Percentiles rank a stretch among this genome's conserved stretches.
These are phyloP conservation scores for Holcopasites calliopsidis DNA, from an alignment of 1,140 invertebrate species.

Conservation along the genomic window DNA sequence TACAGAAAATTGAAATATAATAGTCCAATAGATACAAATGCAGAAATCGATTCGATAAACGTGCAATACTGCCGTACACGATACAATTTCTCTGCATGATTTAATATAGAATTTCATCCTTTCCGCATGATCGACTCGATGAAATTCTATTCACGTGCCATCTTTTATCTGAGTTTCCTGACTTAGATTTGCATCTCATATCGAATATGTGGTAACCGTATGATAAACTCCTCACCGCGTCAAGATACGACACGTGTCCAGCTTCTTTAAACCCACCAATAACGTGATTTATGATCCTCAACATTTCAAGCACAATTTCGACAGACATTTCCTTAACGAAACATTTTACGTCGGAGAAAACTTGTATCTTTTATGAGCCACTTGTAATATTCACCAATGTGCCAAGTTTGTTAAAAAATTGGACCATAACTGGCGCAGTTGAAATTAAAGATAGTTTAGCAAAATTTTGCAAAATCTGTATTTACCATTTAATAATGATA, in stretches of 20 bases:
- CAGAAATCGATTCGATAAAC: neutral
- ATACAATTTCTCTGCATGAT: neutral
- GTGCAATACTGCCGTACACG: neutral
- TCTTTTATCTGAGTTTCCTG: slow-evolving; percentile 4
- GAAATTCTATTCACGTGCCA: slow-evolving; percentile 9
- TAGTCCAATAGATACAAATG: too few species aligned
- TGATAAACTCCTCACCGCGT: neutral
- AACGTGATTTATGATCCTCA: slow-evolving; percentile 19
- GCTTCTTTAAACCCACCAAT: neutral
- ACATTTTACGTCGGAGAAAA: neutral
- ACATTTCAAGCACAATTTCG: neutral
- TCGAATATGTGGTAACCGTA: slow-evolving; percentile 11
- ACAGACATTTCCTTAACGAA: neutral
- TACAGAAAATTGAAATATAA: too few species aligned
- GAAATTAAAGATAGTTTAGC: too few species aligned
- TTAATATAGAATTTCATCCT: neutral
- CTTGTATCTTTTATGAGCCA: neutral
- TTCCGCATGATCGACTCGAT: neutral
- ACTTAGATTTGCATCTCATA: slow-evolving; percentile 22
- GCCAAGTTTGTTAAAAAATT: too few species aligned
- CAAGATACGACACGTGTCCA: slow-evolving; percentile 24
- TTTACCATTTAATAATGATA: too few species aligned
- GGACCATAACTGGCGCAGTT: too few species aligned
- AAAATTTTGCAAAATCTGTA: too few species aligned
- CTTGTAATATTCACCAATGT: neutral